These are phyloP conservation scores for Crepidodera aurea DNA, from an alignment of 2,888 invertebrate species.

Conservation along the genomic window DNA sequence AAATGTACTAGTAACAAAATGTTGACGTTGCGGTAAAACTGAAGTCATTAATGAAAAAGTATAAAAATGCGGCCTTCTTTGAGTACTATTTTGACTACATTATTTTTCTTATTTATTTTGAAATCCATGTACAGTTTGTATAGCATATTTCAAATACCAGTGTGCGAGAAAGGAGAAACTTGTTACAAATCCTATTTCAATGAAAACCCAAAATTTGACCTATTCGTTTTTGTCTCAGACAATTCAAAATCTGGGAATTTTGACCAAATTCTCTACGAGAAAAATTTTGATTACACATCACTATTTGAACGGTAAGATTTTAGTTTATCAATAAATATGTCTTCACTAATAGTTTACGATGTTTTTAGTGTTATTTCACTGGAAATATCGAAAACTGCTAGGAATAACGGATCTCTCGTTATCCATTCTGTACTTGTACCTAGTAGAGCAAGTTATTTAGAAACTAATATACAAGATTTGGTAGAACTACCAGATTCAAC, in stretches of 20 bases:
- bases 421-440: slow-evolving; percentile 78
- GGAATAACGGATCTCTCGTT: slow-evolving; percentile 85
- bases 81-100: slow-evolving; percentile 68
- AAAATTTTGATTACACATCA: slow-evolving; percentile 73
- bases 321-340: not conserved
- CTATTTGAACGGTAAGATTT: slow-evolving; percentile 63
- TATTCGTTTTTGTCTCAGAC: slow-evolving; percentile 74
- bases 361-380: slow-evolving; percentile 71
- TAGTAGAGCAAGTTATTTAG: slow-evolving; percentile 63
- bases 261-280: slow-evolving; percentile 67
- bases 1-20: not conserved
- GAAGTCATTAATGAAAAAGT: not conserved
- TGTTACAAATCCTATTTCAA: slow-evolving; percentile 77
- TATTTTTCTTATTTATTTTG: slow-evolving; percentile 74
- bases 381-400: slow-evolving; percentile 75
- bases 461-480: slow-evolving; percentile 67
- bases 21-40: not conserved
- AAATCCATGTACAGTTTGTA: slow-evolving; percentile 81
- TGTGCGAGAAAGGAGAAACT: slow-evolving; percentile 69
- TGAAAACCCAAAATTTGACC: slow-evolving; percentile 72
- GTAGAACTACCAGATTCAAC: slow-evolving; percentile 69
- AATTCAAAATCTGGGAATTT: slow-evolving; percentile 67
- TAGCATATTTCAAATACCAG: slow-evolving; percentile 75
- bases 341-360: slow-evolving; percentile 15
- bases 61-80: slow-evolving; percentile 63